Evolutionary conservation across 2,113 vertebrate genomes (phyloP).

Genomic region (Passerina amoena): DNA sequence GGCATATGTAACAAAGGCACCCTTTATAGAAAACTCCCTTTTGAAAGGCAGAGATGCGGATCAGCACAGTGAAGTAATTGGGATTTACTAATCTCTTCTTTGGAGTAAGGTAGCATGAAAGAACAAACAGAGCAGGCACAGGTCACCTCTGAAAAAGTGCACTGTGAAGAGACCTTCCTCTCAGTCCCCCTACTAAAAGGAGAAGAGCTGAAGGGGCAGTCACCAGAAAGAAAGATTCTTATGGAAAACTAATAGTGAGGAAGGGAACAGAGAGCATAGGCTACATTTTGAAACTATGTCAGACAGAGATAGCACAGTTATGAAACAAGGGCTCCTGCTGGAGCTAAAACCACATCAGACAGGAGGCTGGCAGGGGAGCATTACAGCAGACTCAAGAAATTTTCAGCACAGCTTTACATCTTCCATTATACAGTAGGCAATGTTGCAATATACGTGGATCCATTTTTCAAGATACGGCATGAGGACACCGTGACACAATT

Average conservation of each 20-base stretch:
- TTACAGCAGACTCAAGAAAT: not conserved
- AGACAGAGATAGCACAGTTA: not conserved
- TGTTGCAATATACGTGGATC: not conserved
- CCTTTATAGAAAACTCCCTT: not conserved
- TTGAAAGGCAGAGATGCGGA: not conserved
- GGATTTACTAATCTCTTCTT: not conserved
- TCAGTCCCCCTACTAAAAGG: not conserved
- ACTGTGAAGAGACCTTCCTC: not conserved
- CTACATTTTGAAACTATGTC: not conserved
- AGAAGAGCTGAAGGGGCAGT: not conserved
- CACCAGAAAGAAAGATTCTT: not conserved
- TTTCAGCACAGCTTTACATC: not conserved
- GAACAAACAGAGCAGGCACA: not conserved
- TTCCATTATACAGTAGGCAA: not conserved
- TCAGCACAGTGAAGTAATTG: not conserved
- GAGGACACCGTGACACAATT: not conserved
- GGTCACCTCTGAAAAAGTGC: not conserved
- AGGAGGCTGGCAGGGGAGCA: not conserved
- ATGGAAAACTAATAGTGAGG: not conserved
- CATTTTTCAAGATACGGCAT: not conserved
- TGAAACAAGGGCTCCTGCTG: not conserved
- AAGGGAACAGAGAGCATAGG: not conserved
- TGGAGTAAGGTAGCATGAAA: not conserved
- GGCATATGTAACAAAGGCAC: not conserved
- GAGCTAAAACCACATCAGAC: not conserved